These are phyloP conservation scores for Tangara arthus DNA, from an alignment of 2,797 vertebrate genomes.

Conservation along the genomic window DNA sequence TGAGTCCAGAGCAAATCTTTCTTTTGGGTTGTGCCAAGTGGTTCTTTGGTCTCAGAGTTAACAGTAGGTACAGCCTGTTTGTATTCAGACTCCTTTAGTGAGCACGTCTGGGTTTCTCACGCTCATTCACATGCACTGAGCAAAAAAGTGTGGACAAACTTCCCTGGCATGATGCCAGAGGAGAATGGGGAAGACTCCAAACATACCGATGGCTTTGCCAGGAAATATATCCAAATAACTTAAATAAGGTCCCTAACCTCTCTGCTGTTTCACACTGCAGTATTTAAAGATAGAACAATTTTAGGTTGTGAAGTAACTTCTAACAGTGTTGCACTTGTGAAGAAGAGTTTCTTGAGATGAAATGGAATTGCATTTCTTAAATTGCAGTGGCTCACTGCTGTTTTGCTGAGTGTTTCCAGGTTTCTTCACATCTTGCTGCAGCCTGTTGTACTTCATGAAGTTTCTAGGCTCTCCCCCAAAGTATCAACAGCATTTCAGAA, in stretches of 20 bases:
- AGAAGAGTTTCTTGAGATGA: neutral
- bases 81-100: slow-evolving; percentile 7
- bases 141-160: slow-evolving; percentile 29
- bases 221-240: neutral
- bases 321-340: neutral
- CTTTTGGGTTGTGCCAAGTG: slow-evolving; percentile 43
- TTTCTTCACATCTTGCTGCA: neutral
- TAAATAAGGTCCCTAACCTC: neutral
- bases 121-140: slow-evolving; percentile 21
- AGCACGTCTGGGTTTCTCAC: slow-evolving; percentile 23
- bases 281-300: neutral
- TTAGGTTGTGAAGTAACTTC: neutral
- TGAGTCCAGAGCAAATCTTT: slow-evolving; percentile 27
- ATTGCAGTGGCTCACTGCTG: neutral
- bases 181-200: slow-evolving; percentile 27
- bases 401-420: neutral
- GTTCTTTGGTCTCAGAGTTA: slow-evolving; percentile 10
- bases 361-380: neutral
- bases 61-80: slow-evolving; percentile 14
- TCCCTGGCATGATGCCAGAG: neutral
- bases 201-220: neutral
- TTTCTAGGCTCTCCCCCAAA: neutral
- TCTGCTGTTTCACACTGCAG: slow-evolving; percentile 11
- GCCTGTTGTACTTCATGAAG: neutral
- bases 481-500: neutral